Conservation (phyloP, 2,888 invertebrate genomes). For the Slavum lentiscoides region DNA sequence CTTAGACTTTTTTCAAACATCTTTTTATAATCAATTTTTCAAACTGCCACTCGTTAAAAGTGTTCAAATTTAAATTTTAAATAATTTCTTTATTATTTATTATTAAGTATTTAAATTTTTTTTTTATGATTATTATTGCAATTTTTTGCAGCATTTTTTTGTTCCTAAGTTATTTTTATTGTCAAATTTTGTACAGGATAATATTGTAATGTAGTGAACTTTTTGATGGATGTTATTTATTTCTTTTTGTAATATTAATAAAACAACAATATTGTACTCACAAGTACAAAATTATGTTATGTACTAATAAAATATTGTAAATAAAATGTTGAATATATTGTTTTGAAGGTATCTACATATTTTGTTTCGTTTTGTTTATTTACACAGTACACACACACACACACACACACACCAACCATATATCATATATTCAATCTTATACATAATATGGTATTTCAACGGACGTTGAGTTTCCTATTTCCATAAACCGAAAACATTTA, state of each 20-base stretch:
- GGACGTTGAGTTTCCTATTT: not conserved
- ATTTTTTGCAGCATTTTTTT: slow-evolving; percentile 34
- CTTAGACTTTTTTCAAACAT: slow-evolving; percentile 34
- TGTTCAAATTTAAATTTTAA: slow-evolving; percentile 52
- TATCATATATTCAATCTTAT: not conserved
- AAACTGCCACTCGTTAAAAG: slow-evolving; percentile 53
- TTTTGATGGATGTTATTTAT: slow-evolving; percentile 47
- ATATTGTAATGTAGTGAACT: slow-evolving; percentile 38
- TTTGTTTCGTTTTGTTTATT: not conserved
- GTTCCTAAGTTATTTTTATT: slow-evolving; percentile 51
- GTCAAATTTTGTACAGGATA: slow-evolving; percentile 43
- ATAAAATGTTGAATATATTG: slow-evolving; percentile 52
- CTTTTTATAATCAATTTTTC: slow-evolving; percentile 49
- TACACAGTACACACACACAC: too few species aligned
- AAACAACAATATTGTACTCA: slow-evolving; percentile 11
- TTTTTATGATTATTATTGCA: slow-evolving; percentile 41
- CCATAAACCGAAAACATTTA: slow-evolving; percentile 12
- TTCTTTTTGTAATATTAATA: slow-evolving; percentile 49
- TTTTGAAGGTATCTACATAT: slow-evolving; percentile 29
- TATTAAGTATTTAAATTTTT: slow-evolving; percentile 6
- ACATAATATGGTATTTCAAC: not conserved
- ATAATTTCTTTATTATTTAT: slow-evolving; percentile 8
- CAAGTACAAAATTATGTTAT: slow-evolving; percentile 48
- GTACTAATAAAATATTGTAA: slow-evolving; percentile 28
- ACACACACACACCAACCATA: too few species aligned